Evolutionary conservation across 2,888 invertebrate genomes (phyloP).

Genomic region (Chromoteleia sp.): DNA sequence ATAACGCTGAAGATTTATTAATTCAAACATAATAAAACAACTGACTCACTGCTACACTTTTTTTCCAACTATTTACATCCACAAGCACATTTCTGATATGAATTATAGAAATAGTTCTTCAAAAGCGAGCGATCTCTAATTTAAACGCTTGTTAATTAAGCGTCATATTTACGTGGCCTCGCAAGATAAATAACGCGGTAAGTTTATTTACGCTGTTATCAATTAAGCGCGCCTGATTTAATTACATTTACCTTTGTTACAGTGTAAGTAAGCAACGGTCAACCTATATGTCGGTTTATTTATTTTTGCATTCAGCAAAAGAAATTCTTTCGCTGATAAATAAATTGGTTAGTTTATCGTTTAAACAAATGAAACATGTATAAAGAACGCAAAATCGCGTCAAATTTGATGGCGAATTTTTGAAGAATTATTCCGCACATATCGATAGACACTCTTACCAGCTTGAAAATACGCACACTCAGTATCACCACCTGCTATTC

Average conservation of each 20-base stretch:
- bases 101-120: conserved; percentile 10
- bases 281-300: too few relatives aligned
- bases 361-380: too few relatives aligned
- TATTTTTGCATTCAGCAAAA: too few relatives aligned
- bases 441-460: conserved; percentile 17
- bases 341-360: too few relatives aligned
- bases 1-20: conserved; percentile 3
- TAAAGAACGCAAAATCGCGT: too few relatives aligned
- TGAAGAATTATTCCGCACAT: conserved; percentile 43
- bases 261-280: too few relatives aligned
- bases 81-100: conserved; percentile 39
- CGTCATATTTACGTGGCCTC: not conserved
- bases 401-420: not conserved
- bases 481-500: conserved; percentile 26
- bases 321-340: too few relatives aligned
- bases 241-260: too few relatives aligned
- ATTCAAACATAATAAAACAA: conserved; percentile 15
- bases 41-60: conserved; percentile 7
- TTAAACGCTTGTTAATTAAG: not conserved
- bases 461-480: conserved; percentile 20
- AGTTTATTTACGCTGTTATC: too few relatives aligned
- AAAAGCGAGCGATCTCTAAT: not conserved
- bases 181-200: too few relatives aligned
- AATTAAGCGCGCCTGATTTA: too few relatives aligned
- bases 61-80: conserved; percentile 17